Conservation (phyloP, 2,797 vertebrate genomes). For the Octomys mimax region DNA sequence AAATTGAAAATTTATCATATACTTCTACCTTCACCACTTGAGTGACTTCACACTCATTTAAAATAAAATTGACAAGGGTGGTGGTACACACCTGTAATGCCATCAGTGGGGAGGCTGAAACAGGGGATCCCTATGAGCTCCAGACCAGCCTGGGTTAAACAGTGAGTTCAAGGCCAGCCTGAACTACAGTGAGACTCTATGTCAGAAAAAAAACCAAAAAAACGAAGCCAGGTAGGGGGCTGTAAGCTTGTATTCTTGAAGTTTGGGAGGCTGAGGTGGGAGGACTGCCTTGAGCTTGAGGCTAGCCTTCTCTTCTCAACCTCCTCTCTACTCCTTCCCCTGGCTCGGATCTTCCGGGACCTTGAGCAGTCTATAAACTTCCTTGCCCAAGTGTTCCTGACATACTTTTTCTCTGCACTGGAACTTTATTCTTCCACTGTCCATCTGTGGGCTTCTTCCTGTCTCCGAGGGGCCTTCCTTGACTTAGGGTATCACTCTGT, state of each 20-base stretch:
- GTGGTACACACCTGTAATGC: background rate
- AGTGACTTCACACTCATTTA: background rate
- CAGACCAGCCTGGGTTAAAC: background rate
- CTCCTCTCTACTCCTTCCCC: background rate
- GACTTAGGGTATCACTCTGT: background rate
- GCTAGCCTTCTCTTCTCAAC: background rate
- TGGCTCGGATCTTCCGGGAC: background rate
- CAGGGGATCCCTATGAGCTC: background rate
- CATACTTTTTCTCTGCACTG: background rate
- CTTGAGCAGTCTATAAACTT: background rate
- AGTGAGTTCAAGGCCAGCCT: background rate
- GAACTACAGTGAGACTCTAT: background rate
- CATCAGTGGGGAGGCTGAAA: background rate
- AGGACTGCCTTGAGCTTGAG: background rate
- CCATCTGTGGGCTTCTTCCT: background rate
- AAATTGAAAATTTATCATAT: background rate
- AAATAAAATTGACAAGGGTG: background rate
- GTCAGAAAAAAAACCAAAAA: too few relatives aligned
- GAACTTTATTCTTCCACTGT: background rate
- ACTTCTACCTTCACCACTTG: background rate
- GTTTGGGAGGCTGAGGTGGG: background rate
- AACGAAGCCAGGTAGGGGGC: background rate
- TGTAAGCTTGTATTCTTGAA: background rate
- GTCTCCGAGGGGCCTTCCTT: background rate
- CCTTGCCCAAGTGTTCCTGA: background rate